phyloP scores from a whole-genome alignment of 1,140 invertebrate genomes.

The Heliconius nattereri region DNA sequence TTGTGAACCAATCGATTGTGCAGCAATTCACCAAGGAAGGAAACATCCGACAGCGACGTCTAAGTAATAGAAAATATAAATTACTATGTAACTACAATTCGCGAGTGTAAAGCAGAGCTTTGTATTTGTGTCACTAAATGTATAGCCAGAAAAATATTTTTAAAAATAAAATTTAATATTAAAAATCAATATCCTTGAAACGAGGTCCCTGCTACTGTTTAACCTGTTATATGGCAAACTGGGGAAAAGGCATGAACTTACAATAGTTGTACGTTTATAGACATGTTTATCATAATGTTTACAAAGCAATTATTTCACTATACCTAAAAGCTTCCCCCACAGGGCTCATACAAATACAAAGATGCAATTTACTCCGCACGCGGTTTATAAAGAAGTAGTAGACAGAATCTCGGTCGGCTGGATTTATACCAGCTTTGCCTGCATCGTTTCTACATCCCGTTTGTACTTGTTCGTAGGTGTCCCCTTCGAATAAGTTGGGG shows the following conservation, averaged over 20 bases:
- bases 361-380: constrained; percentile 90
- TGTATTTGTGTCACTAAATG: background rate
- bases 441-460: constrained; percentile 86
- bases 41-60: constrained; percentile 90
- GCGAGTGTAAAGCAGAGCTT: background rate
- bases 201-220: too few species aligned
- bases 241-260: too few species aligned
- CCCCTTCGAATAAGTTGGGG: constrained; percentile 92
- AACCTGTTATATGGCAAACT: too few species aligned
- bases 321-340: constrained; percentile 92
- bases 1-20: constrained; percentile 96
- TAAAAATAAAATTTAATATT: too few species aligned
- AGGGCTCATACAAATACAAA: constrained; percentile 94
- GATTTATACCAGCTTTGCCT: constrained; percentile 85
- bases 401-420: constrained; percentile 85
- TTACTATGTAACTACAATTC: background rate
- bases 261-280: too few species aligned
- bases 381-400: constrained; percentile 91
- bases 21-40: constrained; percentile 96
- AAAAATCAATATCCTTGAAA: too few species aligned
- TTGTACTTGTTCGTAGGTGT: constrained; percentile 92
- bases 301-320: background rate
- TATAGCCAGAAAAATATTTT: too few species aligned
- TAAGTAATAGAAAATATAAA: constrained; percentile 43
- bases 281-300: background rate